Base-by-base conservation (phyloP, 2,797 vertebrate genomes). In the Acrossocheilus wenchowensis region DNA sequence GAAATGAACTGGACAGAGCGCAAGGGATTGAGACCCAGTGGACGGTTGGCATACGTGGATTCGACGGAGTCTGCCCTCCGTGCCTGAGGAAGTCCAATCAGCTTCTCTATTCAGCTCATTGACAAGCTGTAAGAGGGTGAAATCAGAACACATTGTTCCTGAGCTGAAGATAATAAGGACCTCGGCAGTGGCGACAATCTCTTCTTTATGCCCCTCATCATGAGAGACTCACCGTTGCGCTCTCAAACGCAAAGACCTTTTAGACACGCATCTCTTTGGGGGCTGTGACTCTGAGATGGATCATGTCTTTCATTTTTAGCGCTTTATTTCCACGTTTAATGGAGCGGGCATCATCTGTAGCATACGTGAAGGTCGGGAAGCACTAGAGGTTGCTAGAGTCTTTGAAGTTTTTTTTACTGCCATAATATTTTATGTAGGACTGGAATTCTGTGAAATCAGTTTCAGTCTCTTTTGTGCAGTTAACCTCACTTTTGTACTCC, bases 71-170 rank as follows among this genome's bases (percentile, higher is more conserved):
- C 88, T 93, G 91, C 92, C 62, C 89, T 78, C 91, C 91, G 88
- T 89, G 89, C 88, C 86, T 81, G 84, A 89, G 89, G 88, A 92
- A 90, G 92, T 90, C 91, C 92, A 94, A 95, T 95, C 94, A 94
- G 91, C 89, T 86, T 89, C 92, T 92, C 90, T 89, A 92, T 94
- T 93, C 93, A 92, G 90, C 90, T 87, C 90, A 92, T 94, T 93
- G 93, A 94, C 93, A 91, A 90, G 87, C 93, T 91, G 87, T 86
- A 91, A 92, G 92, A 91, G 92, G 88, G 92, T 88, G 92, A 93
- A 95, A 95, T 95, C 94, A 95, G 93, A 92, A 90, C 88, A 90
- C 92, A 95, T 95, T 95, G 94, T 95, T 94, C 92, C 90, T 90
- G 85, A 19, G 89, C 78, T 83, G 88, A 89, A 80, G 14, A 45